phyloP scores from a whole-genome alignment of 2,888 invertebrate genomes.

The Reticulitermes lucifugus region DNA sequence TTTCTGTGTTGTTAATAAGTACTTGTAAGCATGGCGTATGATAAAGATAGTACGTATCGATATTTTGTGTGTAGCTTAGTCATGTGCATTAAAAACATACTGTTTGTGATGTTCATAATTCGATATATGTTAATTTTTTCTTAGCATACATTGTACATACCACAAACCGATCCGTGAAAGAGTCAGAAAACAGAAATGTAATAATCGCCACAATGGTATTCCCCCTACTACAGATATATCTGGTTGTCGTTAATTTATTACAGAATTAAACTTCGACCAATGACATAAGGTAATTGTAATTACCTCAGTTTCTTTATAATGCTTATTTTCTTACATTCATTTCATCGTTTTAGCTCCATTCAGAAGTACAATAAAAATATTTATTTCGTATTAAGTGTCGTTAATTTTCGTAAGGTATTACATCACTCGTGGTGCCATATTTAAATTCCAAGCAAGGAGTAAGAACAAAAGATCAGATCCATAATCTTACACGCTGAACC shows the following conservation, averaged over 20 bases:
- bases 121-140: not conserved
- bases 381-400: not conserved
- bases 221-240: not conserved
- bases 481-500: too few species aligned
- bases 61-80: not conserved
- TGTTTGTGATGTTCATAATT: not conserved
- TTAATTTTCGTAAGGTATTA: not conserved
- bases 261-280: not conserved
- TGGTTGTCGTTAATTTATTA: not conserved
- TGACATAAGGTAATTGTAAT: not conserved
- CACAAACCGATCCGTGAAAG: not conserved
- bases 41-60: not conserved
- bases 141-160: not conserved
- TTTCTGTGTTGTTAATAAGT: not conserved
- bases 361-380: not conserved
- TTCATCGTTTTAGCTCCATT: not conserved
- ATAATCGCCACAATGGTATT: not conserved
- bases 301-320: not conserved
- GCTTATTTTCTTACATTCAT: not conserved
- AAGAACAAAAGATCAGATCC: too few species aligned
- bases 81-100: not conserved
- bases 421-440: too few species aligned
- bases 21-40: not conserved
- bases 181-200: not conserved
- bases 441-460: too few species aligned